These are phyloP conservation scores for Chaetura pelagica DNA, from an alignment of 2,113 vertebrate genomes.

Conservation along the genomic window DNA sequence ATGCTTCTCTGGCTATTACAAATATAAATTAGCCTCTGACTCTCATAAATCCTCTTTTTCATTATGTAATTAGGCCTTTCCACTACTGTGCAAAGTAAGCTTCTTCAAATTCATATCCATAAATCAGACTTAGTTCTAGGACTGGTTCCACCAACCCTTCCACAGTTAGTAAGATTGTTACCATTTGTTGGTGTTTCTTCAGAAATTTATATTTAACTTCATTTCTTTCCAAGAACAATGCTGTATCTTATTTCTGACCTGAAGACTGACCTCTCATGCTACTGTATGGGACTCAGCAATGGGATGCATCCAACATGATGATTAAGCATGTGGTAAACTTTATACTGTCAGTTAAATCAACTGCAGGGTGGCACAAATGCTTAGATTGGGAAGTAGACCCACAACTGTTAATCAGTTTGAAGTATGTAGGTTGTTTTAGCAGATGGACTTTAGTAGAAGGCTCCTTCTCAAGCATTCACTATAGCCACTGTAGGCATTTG, in stretches of 20 bases:
- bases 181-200: conserved; percentile 31
- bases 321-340: neutral
- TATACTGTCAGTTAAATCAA: neutral
- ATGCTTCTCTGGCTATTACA: conserved; percentile 40
- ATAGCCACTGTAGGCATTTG: neutral
- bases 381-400: neutral
- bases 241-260: neutral
- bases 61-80: conserved; percentile 49
- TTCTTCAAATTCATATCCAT: conserved; percentile 49
- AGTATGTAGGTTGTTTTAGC: neutral
- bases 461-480: neutral
- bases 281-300: neutral
- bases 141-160: conserved; percentile 23
- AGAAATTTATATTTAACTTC: conserved; percentile 30
- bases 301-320: neutral
- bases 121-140: conserved; percentile 50
- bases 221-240: conserved; percentile 46
- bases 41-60: conserved; percentile 44
- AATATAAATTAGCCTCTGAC: conserved; percentile 46
- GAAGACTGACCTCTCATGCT: neutral
- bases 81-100: conserved; percentile 48
- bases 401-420: neutral
- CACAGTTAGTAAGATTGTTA: conserved; percentile 1
- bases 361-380: neutral
- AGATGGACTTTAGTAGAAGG: neutral